Percentiles rank a stretch among this genome's conserved stretches.
These are phyloP conservation scores for Podabrus alpinus DNA, from an alignment of 2,888 invertebrate species.

Conservation along the genomic window DNA sequence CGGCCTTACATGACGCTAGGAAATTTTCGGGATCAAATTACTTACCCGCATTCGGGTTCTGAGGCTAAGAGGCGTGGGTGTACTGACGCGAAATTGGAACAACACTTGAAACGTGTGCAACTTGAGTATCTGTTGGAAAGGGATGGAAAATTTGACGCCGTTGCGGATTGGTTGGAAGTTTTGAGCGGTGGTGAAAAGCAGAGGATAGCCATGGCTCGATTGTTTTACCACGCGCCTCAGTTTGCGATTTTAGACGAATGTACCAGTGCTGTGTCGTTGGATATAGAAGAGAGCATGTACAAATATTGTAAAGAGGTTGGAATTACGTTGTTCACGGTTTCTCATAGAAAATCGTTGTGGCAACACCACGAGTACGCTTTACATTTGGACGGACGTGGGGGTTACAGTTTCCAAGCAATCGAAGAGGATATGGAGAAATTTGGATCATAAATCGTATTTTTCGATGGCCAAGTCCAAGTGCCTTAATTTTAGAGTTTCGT, in stretches of 20 bases:
- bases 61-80: constrained; percentile 82
- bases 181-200: constrained; percentile 98
- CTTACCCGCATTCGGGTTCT: constrained; percentile 89
- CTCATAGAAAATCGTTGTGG: constrained; percentile 95
- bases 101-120: constrained; percentile 82
- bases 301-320: constrained; percentile 85
- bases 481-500: neutral
- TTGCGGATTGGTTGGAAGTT: constrained; percentile 99
- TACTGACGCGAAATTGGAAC: constrained; percentile 75
- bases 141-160: constrained; percentile 87
- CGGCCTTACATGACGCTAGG: constrained; percentile 98
- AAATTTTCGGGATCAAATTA: constrained; percentile 85
- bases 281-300: constrained; percentile 98
- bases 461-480: neutral
- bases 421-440: constrained; percentile 87
- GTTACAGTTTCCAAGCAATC: constrained; percentile 84
- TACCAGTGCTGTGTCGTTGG: constrained; percentile 97
- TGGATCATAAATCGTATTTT: constrained; percentile 76
- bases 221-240: constrained; percentile 97
- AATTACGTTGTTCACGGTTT: constrained; percentile 96
- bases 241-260: constrained; percentile 99
- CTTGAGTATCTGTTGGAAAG: constrained; percentile 80
- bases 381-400: constrained; percentile 94
- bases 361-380: constrained; percentile 95
- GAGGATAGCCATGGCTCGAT: constrained; percentile 95